A percentile compares a stretch with the other conserved stretches of the same genome.
Conservation (phyloP, 2,113 vertebrate species). For the Pagrus major region DNA sequence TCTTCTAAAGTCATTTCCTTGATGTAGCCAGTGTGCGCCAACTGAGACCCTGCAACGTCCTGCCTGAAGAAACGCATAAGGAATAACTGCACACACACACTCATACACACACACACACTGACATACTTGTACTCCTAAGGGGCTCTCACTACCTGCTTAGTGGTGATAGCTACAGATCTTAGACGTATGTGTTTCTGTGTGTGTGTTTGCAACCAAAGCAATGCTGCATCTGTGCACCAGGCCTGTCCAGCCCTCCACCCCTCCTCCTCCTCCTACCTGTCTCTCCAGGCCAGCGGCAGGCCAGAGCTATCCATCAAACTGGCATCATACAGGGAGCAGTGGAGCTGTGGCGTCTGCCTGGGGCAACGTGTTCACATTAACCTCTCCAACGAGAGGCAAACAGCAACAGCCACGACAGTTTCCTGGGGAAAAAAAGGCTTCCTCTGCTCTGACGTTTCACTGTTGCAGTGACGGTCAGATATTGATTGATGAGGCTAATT, state of each 20-base stretch:
- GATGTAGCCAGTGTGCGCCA: slow-evolving; percentile 28
- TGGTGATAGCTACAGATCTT: slow-evolving; percentile 30
- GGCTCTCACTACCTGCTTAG: slow-evolving; percentile 35
- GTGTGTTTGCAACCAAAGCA: slow-evolving; percentile 33
- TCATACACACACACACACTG: slow-evolving; percentile 25
- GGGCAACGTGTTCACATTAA: slow-evolving; percentile 57
- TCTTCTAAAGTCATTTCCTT: slow-evolving; percentile 36
- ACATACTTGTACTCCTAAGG: slow-evolving; percentile 4
- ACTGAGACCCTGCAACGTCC: background rate
- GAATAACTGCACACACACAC: slow-evolving; percentile 16
- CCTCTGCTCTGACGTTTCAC: too few relatives aligned
- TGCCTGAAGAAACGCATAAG: slow-evolving; percentile 32
- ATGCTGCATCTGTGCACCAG: slow-evolving; percentile 77
- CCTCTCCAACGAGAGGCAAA: slow-evolving; percentile 36
- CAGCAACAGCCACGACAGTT: background rate
- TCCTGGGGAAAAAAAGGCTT: slow-evolving; percentile 8
- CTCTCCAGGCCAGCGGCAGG: slow-evolving; percentile 42
- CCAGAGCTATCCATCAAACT: slow-evolving; percentile 72
- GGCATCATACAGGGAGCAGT: slow-evolving; percentile 56
- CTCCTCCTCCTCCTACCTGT: background rate
- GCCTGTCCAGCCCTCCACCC: slow-evolving; percentile 25
- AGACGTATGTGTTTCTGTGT: slow-evolving; percentile 13
- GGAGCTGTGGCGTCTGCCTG: slow-evolving; percentile 47
- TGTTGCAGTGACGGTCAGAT: too few relatives aligned
- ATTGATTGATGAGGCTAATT: too few relatives aligned